phyloP scores from a whole-genome alignment of 2,888 invertebrate genomes.

The Chymomyza amoena region DNA sequence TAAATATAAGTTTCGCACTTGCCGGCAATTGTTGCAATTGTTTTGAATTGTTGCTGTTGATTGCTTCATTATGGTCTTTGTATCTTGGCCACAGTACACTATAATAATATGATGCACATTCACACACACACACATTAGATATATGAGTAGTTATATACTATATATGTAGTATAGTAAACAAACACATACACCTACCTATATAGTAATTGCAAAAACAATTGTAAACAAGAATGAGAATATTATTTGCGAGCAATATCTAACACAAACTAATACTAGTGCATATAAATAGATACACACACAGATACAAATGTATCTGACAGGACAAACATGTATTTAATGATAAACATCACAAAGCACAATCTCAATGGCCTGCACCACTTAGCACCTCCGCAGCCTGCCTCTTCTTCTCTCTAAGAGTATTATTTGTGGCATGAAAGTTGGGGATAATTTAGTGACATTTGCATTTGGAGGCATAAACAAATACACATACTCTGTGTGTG shows the following conservation, averaged over 20 bases:
- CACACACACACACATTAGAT: not conserved
- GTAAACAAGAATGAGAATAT: slow-evolving; percentile 42
- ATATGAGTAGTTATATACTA: not conserved
- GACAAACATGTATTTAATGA: slow-evolving; percentile 57
- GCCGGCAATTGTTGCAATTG: slow-evolving; percentile 53
- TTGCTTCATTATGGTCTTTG: slow-evolving; percentile 55
- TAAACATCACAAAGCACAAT: slow-evolving; percentile 56
- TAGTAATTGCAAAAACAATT: slow-evolving; percentile 27
- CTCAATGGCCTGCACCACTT: slow-evolving; percentile 15
- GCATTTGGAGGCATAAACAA: slow-evolving; percentile 37
- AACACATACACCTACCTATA: slow-evolving; percentile 23
- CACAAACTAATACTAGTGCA: slow-evolving; percentile 3
- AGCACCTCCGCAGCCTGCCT: not conserved
- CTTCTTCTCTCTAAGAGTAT: not conserved
- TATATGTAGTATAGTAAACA: slow-evolving; percentile 15
- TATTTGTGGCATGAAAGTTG: slow-evolving; percentile 4
- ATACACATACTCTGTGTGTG: slow-evolving; percentile 11
- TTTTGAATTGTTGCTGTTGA: slow-evolving; percentile 47
- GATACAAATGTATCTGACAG: slow-evolving; percentile 12
- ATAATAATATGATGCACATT: slow-evolving; percentile 35
- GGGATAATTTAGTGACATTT: slow-evolving; percentile 49
- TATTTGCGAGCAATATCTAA: slow-evolving; percentile 57
- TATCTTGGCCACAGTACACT: slow-evolving; percentile 27
- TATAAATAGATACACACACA: not conserved
- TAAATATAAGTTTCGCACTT: slow-evolving; percentile 56